Evolutionary conservation across 2,113 vertebrate genomes (phyloP), one percentile per base, ranked within the genome.

Genomic region (Hemiscyllium ocellatum): DNA sequence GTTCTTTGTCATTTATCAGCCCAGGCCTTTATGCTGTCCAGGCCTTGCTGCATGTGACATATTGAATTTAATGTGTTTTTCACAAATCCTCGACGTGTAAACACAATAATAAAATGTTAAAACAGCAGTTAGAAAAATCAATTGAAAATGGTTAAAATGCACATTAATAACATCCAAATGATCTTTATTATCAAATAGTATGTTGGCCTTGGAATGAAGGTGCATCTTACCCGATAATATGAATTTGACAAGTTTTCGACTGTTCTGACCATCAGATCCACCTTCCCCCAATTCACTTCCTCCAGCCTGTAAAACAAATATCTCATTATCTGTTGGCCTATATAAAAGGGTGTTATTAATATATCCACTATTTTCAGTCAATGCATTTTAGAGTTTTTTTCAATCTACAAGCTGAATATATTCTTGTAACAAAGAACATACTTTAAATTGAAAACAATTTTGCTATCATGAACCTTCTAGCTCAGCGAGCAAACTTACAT

Each of bases 231-330:
- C 99, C 97, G 99, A 99, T 42, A 99, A 96, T 0, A 98, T 99
- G 96, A 99, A 99, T 97, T 99, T 99, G 97, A 99, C 98, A 61
- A 99, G 98, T 97, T 99, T 99, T 50, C 98, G 98, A 76, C 98
- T 98, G 96, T 98, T 98, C n/a, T 99, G 98, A 69, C 97, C 96
- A 95, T 98, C 98, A 52, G 98, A 98, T 97, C 98, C 98, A 96
- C 98, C 98, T 69, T 99, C 99, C 80, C 98, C 97, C 3, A 97
- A 97, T 29, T 98, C 98, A 96, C 99, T 98, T 95, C 97, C 97
- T 96, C 98, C 98, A 97, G 98, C 98, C 99, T 99, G 96, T 96
- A 96, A 95, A 97, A 20, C 95, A 96, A 96, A 94, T 0, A 52
- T 7, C 24, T 17, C 76, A 37, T 20, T 50, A 78, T 72, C 52